Conservation (phyloP, 2,113 vertebrate species). For the Coptodon rendalli region DNA sequence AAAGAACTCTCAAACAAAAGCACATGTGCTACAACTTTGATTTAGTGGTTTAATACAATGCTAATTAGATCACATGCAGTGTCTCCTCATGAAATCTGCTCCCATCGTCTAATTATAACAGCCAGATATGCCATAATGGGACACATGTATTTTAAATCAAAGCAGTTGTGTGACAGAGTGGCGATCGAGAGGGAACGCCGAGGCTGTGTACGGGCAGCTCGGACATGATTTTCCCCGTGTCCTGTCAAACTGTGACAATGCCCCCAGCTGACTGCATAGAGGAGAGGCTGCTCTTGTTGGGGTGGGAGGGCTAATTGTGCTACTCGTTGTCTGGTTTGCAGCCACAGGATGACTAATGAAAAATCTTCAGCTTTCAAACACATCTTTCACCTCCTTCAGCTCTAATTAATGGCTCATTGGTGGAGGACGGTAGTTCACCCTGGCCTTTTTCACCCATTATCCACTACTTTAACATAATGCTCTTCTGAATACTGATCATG, state of each 20-base stretch:
- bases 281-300: background rate
- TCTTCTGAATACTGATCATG: conserved; percentile 61
- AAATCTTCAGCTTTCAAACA: conserved; percentile 64
- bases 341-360: conserved; percentile 64
- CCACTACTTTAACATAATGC: conserved; percentile 43
- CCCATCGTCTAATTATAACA: conserved; percentile 65
- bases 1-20: conserved; percentile 72
- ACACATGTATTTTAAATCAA: conserved; percentile 48
- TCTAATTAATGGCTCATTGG: conserved; percentile 69
- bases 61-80: conserved; percentile 71
- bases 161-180: conserved; percentile 20
- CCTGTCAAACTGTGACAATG: background rate
- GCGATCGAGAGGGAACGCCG: background rate
- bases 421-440: conserved; percentile 43
- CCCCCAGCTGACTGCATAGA: background rate
- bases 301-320: conserved; percentile 46
- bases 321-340: conserved; percentile 36
- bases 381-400: conserved; percentile 66
- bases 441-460: conserved; percentile 61
- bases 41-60: conserved; percentile 70
- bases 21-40: conserved; percentile 66
- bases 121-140: conserved; percentile 55
- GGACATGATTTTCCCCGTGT: background rate
- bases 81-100: conserved; percentile 62
- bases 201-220: background rate